Evolutionary conservation across 2,113 vertebrate genomes (phyloP).

Genomic region (Chauna torquata): DNA sequence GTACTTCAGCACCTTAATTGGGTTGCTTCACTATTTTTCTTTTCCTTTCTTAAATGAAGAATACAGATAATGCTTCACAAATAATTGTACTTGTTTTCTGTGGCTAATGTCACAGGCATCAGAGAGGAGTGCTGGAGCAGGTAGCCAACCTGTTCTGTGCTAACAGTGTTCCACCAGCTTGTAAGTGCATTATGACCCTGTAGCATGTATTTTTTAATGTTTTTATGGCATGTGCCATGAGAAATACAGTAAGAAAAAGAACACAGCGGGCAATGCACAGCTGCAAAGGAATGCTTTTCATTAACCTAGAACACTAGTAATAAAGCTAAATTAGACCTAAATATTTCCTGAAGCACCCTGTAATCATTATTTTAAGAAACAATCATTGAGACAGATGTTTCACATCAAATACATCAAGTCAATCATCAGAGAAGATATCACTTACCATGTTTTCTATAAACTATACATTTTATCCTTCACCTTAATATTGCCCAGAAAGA

Average conservation of each 20-base stretch:
- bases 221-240: neutral
- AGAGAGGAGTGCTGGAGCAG: neutral
- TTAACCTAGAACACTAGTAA: conserved; percentile 36
- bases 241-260: neutral
- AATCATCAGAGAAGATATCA: neutral
- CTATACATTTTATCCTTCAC: neutral
- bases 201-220: neutral
- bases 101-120: neutral
- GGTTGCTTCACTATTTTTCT: neutral
- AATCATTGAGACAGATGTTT: conserved; percentile 3
- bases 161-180: neutral
- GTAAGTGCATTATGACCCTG: neutral
- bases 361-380: conserved; percentile 28
- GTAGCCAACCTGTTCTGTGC: neutral
- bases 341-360: conserved; percentile 44
- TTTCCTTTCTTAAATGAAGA: neutral
- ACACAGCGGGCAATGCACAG: neutral
- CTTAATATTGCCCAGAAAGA: conserved; percentile 15
- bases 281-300: conserved; percentile 36
- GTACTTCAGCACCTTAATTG: neutral
- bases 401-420: conserved; percentile 1
- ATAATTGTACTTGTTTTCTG: neutral
- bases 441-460: neutral
- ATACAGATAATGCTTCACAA: neutral
- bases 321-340: conserved; percentile 49